Base-by-base conservation (phyloP, 2,797 vertebrate species). In the Meda fulgida region DNA sequence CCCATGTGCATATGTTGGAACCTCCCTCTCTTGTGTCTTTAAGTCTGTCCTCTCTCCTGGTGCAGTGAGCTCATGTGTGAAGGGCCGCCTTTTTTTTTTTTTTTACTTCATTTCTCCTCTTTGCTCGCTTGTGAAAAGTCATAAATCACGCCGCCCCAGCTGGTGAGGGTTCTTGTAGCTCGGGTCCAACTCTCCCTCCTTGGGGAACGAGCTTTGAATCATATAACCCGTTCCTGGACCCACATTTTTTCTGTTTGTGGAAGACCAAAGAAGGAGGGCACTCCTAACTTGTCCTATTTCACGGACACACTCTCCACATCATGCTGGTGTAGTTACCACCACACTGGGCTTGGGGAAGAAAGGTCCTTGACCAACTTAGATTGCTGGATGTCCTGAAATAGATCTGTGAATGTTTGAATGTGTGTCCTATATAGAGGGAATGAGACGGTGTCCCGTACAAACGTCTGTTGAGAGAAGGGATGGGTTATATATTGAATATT, bases 61-160 rank as follows among this genome's bases (percentile, higher is more conserved):
- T 92, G 94, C 93, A 94, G 92, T 93, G 92, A 90, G 91, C 93
- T 92, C 91, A 91, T 92, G 91, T 92, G 92, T 90, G 91, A 92
- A 93, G 91, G 92, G 92, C 92, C 55, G 16, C 83, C 67, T 72
- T 93, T 92, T 31, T 18, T 23, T 18, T 19, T 10, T 60, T 78
- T 67, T 91, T 93, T 91, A 91, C 86, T 91, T 92, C 93, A 93
- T 92, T 91, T 86, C 91, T 93, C 91, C 91, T 91, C 92, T 94
- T 92, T 93, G 92, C 93, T 91, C 89, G 86, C 91, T 51, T 89
- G 92, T 87, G 91, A 93, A 88, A 92, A 93, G 90, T 92, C 90
- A 95, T 95, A 95, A 95, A 95, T 95, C 94, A 95, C 89, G 3
- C 84, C n/a, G 90, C 86, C 92, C 87, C 89, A 92, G 92, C 88